A percentile compares a stretch with the other conserved stretches of the same genome.
phyloP scores from a whole-genome alignment of 2,888 invertebrate genomes.

The Alloscopus bannaensis region DNA sequence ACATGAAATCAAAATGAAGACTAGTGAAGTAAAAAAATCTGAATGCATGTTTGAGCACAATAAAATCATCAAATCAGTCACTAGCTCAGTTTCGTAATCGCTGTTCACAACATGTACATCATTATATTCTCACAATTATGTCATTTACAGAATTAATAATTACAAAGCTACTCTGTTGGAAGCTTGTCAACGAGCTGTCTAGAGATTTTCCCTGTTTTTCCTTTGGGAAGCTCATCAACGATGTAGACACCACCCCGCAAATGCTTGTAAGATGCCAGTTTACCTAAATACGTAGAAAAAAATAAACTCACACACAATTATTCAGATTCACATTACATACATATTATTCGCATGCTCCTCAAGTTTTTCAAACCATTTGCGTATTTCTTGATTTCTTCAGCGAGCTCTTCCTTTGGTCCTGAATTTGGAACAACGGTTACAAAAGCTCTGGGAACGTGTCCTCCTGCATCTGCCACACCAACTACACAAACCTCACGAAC shows the following conservation, averaged over 20 bases:
- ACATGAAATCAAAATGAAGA: too few species aligned
- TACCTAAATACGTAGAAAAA: too few species aligned
- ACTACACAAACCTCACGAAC: conserved; percentile 68
- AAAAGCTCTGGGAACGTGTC: conserved; percentile 51
- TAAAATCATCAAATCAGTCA: too few species aligned
- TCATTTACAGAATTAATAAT: too few species aligned
- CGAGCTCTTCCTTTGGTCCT: not conserved
- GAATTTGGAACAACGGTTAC: not conserved
- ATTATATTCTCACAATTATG: too few species aligned
- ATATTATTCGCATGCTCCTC: too few species aligned
- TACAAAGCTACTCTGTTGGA: not conserved
- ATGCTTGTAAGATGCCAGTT: conserved; percentile 50
- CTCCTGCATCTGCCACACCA: conserved; percentile 59
- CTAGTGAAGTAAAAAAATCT: too few species aligned
- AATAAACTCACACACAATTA: too few species aligned
- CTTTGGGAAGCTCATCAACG: conserved; percentile 56
- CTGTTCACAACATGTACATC: too few species aligned
- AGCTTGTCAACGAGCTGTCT: conserved; percentile 42
- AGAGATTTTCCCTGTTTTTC: conserved; percentile 58
- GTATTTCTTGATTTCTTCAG: conserved; percentile 61
- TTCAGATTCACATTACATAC: too few species aligned
- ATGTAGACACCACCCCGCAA: conserved; percentile 47
- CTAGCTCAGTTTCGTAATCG: too few species aligned
- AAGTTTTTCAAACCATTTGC: conserved; percentile 60
- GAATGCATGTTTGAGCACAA: too few species aligned